A percentile compares a stretch with the other conserved stretches of the same genome.
Conservation (phyloP, 2,797 vertebrate species). For the Sebastes ruberrimus region DNA sequence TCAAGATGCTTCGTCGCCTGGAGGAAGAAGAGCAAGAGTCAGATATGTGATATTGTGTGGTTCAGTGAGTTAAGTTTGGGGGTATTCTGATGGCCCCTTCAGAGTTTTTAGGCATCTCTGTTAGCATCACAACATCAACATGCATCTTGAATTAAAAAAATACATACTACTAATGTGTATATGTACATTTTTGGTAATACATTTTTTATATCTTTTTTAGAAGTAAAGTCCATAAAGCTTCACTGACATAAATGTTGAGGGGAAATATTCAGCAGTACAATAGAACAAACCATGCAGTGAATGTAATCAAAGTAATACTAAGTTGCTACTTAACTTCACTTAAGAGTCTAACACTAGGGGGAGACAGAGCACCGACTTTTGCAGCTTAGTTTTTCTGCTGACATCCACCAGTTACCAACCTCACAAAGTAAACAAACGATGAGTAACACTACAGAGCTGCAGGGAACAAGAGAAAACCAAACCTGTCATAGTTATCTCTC, state of each 20-base stretch:
- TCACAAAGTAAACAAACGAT: neutral
- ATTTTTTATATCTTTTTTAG: too few relatives aligned
- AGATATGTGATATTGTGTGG: neutral
- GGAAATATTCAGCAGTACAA: neutral
- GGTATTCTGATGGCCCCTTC: neutral
- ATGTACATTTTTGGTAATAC: neutral
- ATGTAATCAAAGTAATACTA: neutral
- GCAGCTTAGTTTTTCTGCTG: neutral
- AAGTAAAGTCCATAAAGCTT: neutral
- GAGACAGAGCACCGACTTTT: neutral
- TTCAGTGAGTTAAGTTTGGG: neutral
- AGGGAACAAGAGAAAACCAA: neutral
- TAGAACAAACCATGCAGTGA: neutral
- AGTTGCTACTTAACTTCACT: neutral
- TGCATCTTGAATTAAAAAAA: neutral
- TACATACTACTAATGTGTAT: neutral
- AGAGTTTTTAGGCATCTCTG: neutral
- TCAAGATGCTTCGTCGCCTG: constrained; percentile 91
- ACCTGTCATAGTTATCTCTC: constrained; percentile 92
- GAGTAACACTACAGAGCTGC: constrained; percentile 8
- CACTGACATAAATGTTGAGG: neutral
- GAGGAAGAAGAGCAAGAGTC: neutral
- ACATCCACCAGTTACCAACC: neutral
- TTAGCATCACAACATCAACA: neutral
- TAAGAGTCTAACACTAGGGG: constrained; percentile 30